Percentiles rank a stretch among this genome's conserved stretches.
Evolutionary conservation across 2,888 invertebrate species (phyloP).

Genomic region (Cryptocephalus moraei): DNA sequence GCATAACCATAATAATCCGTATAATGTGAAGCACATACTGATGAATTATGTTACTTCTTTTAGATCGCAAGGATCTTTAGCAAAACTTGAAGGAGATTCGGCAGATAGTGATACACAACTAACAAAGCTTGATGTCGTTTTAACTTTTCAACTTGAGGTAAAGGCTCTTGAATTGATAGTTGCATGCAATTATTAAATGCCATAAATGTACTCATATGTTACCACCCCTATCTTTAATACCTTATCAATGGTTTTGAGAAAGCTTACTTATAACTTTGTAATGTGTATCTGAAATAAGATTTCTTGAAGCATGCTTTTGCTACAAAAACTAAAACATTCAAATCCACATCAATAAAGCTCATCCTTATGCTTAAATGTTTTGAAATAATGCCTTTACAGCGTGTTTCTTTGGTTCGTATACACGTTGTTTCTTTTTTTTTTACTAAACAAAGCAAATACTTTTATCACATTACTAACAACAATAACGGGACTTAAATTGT

Average conservation of each 20-base stretch:
- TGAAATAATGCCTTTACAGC: background rate
- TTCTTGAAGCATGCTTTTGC: no score
- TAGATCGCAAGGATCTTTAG: slow-evolving; percentile 86
- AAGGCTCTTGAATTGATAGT: slow-evolving; percentile 16
- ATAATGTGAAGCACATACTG: slow-evolving; percentile 42
- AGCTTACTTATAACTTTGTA: no score
- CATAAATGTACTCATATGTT: no score
- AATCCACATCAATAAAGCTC: no score
- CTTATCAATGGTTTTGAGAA: no score
- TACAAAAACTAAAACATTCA: no score
- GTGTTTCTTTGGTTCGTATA: background rate
- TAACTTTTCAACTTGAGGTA: slow-evolving; percentile 94
- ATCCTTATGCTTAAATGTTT: background rate
- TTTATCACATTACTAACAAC: no score
- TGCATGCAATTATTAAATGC: no score
- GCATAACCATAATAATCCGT: slow-evolving; percentile 42
- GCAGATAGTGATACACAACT: slow-evolving; percentile 93
- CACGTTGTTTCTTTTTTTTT: background rate
- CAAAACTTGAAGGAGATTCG: slow-evolving; percentile 86
- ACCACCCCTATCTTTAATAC: no score
- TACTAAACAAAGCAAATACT: no score
- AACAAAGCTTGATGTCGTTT: slow-evolving; percentile 95
- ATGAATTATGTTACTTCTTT: slow-evolving; percentile 43
- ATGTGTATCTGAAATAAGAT: no score
- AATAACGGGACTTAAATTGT: no score